Percentiles rank a stretch among this genome's conserved stretches.
Evolutionary conservation across 2,113 vertebrate genomes (phyloP).

Genomic region (Phyllostomus hastatus): DNA sequence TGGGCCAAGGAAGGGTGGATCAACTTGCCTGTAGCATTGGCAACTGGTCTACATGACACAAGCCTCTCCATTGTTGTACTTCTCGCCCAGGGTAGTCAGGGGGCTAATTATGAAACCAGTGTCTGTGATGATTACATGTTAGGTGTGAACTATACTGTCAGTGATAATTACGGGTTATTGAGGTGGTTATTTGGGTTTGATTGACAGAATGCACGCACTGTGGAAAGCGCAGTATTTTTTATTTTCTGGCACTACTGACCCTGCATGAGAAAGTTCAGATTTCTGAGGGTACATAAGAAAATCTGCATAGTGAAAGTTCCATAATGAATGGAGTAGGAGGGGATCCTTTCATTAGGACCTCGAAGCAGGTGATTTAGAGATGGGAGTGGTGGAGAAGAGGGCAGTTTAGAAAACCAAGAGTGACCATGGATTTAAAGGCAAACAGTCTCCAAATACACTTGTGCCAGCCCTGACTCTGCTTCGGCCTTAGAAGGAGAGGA

Average conservation of each 20-base stretch:
- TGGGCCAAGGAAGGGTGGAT: constrained; percentile 33
- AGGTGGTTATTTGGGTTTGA: constrained; percentile 60
- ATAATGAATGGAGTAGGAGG: not conserved
- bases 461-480: not conserved
- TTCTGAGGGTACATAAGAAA: constrained; percentile 6
- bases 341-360: not conserved
- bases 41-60: constrained; percentile 10
- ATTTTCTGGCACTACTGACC: not conserved
- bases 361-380: not conserved
- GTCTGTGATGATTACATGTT: constrained; percentile 69
- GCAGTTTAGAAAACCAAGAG: not conserved
- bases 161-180: constrained; percentile 64
- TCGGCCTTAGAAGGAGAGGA: not conserved
- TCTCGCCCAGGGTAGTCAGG: constrained; percentile 35
- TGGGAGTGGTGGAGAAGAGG: too few relatives aligned
- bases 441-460: not conserved
- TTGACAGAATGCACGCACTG: constrained; percentile 35
- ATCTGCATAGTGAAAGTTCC: not conserved
- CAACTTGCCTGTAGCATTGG: constrained; percentile 50
- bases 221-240: constrained; percentile 17
- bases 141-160: constrained; percentile 69
- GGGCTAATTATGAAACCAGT: constrained; percentile 57
- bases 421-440: not conserved
- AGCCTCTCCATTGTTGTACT: constrained; percentile 31
- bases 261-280: not conserved